Conservation (phyloP, 2,797 vertebrate genomes). For the Alcedo quadribrachys region DNA sequence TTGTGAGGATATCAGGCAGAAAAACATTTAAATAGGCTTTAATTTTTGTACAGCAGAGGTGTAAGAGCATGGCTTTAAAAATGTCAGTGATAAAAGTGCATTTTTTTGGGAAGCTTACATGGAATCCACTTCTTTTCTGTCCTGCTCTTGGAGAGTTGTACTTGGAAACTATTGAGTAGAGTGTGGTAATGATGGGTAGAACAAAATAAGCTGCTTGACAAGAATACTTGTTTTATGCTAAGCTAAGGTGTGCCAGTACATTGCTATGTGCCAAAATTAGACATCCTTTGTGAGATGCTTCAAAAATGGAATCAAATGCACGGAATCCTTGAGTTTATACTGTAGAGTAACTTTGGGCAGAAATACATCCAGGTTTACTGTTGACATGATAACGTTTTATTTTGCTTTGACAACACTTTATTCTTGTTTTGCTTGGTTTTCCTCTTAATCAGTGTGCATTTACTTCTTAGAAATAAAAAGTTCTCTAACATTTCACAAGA, state of each 20-base stretch:
- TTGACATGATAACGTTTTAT: neutral
- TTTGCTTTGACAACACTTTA: neutral
- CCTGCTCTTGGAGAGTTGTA: neutral
- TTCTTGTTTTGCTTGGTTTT: neutral
- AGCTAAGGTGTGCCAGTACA: neutral
- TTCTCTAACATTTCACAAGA: neutral
- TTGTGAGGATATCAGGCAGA: neutral
- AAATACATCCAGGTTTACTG: neutral
- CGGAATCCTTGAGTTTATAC: neutral
- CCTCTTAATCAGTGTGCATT: neutral
- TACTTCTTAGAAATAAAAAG: neutral
- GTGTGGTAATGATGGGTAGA: neutral
- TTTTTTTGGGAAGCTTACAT: neutral
- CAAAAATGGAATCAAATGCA: neutral
- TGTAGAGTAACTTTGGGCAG: neutral
- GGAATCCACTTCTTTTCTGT: neutral
- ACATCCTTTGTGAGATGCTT: neutral
- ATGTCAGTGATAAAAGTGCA: neutral
- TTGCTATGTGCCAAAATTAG: neutral
- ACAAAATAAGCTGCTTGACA: neutral
- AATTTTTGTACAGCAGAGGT: neutral
- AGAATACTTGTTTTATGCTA: neutral
- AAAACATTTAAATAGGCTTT: neutral
- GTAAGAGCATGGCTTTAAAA: neutral
- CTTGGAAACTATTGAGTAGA: neutral